These are phyloP conservation scores for Hyperopisus bebe DNA, from an alignment of 2,113 vertebrate species.

Conservation along the genomic window DNA sequence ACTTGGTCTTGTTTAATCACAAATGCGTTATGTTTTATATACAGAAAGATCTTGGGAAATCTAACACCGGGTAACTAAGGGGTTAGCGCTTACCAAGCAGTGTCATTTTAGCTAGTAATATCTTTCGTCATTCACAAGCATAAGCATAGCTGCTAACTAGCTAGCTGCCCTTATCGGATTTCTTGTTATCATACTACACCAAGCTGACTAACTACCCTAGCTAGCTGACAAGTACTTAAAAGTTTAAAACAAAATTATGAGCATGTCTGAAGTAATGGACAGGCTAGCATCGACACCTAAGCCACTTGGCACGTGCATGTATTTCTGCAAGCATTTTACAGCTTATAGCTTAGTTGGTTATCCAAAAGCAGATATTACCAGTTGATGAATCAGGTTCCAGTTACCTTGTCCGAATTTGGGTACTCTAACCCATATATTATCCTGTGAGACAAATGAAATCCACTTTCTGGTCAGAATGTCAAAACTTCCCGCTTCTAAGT, in stretches of 20 bases:
- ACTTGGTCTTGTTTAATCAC: not conserved
- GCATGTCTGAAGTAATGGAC: not conserved
- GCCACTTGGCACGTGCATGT: not conserved
- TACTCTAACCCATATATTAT: not conserved
- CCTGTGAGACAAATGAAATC: not conserved
- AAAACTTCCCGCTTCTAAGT: not conserved
- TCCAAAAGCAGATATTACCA: not conserved
- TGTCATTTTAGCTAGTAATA: not conserved
- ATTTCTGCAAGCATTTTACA: not conserved
- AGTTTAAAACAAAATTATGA: not conserved
- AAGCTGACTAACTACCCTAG: not conserved
- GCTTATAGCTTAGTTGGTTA: not conserved
- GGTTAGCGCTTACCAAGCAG: not conserved
- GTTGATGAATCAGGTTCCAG: not conserved
- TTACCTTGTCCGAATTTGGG: not conserved
- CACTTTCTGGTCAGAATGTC: not conserved
- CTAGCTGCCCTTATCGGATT: not conserved
- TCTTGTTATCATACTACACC: not conserved
- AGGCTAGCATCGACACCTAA: not conserved
- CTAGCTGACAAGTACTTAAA: not conserved
- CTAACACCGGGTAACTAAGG: not conserved
- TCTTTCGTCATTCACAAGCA: not conserved
- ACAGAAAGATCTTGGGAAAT: not conserved
- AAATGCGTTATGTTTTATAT: not conserved
- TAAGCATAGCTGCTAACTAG: not conserved